Conservation (phyloP, 2,797 vertebrate species). For the Argentina silus region DNA sequence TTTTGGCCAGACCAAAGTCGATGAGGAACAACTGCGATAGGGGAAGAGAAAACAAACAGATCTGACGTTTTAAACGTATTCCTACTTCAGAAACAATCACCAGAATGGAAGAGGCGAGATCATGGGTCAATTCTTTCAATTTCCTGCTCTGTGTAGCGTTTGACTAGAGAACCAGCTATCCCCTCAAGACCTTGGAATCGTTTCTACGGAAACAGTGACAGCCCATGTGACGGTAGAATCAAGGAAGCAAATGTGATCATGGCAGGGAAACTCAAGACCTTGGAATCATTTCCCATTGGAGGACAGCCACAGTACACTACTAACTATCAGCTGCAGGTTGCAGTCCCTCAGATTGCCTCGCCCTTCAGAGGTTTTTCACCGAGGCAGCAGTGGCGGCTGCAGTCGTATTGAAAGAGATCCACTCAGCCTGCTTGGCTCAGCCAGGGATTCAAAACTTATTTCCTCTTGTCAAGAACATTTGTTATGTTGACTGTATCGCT, state of each 20-base stretch:
- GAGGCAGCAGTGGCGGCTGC: slow-evolving; percentile 34
- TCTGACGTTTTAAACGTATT: slow-evolving; percentile 1
- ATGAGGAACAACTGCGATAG: slow-evolving; percentile 96
- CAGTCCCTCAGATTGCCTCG: neutral
- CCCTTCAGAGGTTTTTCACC: slow-evolving; percentile 18
- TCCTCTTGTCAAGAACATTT: slow-evolving; percentile 36
- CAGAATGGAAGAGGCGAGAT: slow-evolving; percentile 4
- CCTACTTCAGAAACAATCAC: neutral
- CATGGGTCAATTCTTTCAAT: slow-evolving; percentile 15
- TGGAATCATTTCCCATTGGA: neutral
- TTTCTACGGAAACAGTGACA: slow-evolving; percentile 7
- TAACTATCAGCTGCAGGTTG: neutral
- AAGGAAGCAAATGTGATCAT: slow-evolving; percentile 22
- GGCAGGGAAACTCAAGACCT: neutral
- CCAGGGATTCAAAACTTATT: slow-evolving; percentile 39
- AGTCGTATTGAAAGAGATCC: slow-evolving; percentile 21
- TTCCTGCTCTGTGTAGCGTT: slow-evolving; percentile 13
- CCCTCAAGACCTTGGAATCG: slow-evolving; percentile 6
- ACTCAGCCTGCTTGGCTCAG: slow-evolving; percentile 30
- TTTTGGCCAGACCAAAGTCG: slow-evolving; percentile 99
- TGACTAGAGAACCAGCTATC: slow-evolving; percentile 7
- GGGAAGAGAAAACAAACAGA: slow-evolving; percentile 40
- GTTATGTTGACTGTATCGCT: slow-evolving; percentile 12
- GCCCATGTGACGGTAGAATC: slow-evolving; percentile 1
- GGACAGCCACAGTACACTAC: neutral